Conservation (phyloP, 2,113 vertebrate species). For the Meriones unguiculatus region DNA sequence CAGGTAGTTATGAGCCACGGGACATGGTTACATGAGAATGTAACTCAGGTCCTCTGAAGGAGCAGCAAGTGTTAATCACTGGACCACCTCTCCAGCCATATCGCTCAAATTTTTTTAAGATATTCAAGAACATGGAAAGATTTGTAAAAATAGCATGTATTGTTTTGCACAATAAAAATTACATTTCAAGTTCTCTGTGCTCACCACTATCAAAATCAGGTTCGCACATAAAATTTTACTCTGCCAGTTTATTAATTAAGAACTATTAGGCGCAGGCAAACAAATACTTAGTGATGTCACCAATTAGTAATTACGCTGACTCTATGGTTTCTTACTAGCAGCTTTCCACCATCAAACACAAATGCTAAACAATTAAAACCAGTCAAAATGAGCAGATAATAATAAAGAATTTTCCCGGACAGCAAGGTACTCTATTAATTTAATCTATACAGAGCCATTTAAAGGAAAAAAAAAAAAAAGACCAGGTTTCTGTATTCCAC, state of each 20-base stretch:
- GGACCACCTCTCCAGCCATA: background rate
- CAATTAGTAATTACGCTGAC: background rate
- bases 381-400: background rate
- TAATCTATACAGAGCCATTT: constrained; percentile 10
- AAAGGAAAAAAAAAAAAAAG: constrained; percentile 35
- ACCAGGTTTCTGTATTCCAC: background rate
- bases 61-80: background rate
- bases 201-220: background rate
- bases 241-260: background rate
- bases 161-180: background rate
- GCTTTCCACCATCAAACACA: constrained; percentile 8
- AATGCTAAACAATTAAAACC: constrained; percentile 26
- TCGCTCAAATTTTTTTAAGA: background rate
- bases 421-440: background rate
- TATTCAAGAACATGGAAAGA: background rate
- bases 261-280: background rate
- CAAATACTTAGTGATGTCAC: background rate
- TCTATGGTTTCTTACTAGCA: background rate
- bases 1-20: background rate
- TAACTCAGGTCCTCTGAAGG: background rate
- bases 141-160: background rate
- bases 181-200: background rate
- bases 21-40: background rate
- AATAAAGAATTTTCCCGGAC: background rate
- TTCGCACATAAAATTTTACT: background rate